Evolutionary conservation across 2,797 vertebrate genomes (phyloP).

Genomic region (Phrynocephalus vlangalii): DNA sequence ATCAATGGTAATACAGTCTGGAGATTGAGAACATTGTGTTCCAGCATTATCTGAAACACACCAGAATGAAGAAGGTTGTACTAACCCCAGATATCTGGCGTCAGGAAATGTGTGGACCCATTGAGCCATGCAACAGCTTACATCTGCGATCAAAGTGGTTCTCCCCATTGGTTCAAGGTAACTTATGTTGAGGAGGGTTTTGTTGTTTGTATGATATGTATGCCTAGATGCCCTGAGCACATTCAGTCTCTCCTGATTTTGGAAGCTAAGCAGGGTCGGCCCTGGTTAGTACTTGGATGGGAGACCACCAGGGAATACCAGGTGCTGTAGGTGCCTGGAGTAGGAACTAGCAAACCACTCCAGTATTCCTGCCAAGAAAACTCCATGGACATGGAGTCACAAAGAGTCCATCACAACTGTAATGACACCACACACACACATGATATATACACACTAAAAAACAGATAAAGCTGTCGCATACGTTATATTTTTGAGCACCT

Average conservation of each 20-base stretch:
- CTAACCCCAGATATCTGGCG: no score
- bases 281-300: no score
- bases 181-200: background rate
- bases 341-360: no score
- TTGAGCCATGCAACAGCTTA: background rate
- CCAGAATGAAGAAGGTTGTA: background rate
- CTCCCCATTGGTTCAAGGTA: background rate
- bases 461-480: background rate
- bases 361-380: no score
- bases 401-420: no score
- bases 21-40: background rate
- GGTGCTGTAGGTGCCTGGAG: no score
- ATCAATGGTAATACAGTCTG: background rate
- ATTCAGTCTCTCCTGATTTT: no score
- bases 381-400: no score
- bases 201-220: background rate
- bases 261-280: no score
- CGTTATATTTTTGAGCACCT: background rate
- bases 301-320: no score
- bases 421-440: no score
- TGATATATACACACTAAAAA: background rate
- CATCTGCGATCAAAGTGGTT: background rate
- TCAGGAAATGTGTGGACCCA: background rate
- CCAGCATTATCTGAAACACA: background rate
- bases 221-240: no score